These are phyloP conservation scores for Hipparchia semele DNA, from an alignment of 2,888 invertebrate species.

Conservation along the genomic window DNA sequence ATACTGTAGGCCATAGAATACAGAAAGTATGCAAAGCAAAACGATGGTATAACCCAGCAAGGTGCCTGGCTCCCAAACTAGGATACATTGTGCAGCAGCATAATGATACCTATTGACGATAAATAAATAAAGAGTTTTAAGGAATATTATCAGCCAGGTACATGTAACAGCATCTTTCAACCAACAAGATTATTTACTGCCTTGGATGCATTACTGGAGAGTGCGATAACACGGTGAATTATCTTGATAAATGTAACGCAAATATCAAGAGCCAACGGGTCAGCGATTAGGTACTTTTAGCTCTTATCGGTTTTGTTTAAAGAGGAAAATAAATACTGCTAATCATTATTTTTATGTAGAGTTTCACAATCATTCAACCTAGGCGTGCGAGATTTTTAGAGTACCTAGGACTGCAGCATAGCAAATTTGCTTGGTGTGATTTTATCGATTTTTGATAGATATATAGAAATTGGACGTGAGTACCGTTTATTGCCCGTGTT, in stretches of 20 bases:
- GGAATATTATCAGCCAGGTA: no score
- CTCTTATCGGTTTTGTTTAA: neutral
- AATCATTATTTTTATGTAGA: neutral
- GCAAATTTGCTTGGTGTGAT: no score
- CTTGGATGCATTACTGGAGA: neutral
- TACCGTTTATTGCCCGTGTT: no score
- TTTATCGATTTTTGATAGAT: no score
- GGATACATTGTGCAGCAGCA: no score
- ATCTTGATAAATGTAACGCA: constrained; percentile 5
- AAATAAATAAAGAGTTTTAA: no score
- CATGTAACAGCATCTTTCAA: neutral
- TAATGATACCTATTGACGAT: no score
- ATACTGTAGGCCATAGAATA: no score
- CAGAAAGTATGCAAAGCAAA: no score
- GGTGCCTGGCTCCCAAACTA: no score
- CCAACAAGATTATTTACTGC: neutral
- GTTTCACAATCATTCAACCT: neutral
- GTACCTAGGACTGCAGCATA: neutral
- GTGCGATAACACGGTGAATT: neutral
- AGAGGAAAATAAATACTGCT: neutral
- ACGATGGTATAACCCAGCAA: no score
- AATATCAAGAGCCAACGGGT: neutral
- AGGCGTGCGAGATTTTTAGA: neutral
- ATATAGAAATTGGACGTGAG: no score
- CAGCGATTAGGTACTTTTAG: neutral